Conservation (phyloP, 2,888 invertebrate species). For the Trileptium ribeirensis region DNA sequence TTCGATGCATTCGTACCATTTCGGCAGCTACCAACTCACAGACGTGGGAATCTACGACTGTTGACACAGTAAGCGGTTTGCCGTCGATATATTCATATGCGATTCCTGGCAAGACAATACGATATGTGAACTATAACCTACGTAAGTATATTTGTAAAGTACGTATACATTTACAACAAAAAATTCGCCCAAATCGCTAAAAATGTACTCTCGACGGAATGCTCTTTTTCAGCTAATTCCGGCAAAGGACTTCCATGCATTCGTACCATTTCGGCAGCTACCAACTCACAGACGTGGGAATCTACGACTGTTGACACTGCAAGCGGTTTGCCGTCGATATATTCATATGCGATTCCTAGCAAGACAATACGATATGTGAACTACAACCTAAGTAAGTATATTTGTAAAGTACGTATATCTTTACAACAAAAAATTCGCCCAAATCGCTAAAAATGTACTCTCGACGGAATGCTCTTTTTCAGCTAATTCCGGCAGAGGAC, state of each 20-base stretch:
- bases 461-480: neutral
- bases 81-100: constrained; percentile 2
- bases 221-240: neutral
- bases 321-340: neutral
- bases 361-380: too few relatives aligned
- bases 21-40: neutral
- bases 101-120: too few relatives aligned
- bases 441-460: neutral
- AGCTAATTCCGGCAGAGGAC: neutral
- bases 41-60: neutral
- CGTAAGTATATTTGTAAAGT: too few relatives aligned
- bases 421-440: too few relatives aligned
- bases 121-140: too few relatives aligned
- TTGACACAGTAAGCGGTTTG: neutral
- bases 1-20: neutral
- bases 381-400: too few relatives aligned
- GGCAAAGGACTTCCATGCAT: neutral
- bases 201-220: neutral
- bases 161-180: too few relatives aligned
- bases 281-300: neutral
- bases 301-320: neutral
- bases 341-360: constrained; percentile 3
- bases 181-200: too few relatives aligned
- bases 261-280: neutral
- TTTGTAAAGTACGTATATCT: too few relatives aligned